Evolutionary conservation across 2,113 vertebrate genomes (phyloP).

Genomic region (Pseudolaguvia tuberculata): DNA sequence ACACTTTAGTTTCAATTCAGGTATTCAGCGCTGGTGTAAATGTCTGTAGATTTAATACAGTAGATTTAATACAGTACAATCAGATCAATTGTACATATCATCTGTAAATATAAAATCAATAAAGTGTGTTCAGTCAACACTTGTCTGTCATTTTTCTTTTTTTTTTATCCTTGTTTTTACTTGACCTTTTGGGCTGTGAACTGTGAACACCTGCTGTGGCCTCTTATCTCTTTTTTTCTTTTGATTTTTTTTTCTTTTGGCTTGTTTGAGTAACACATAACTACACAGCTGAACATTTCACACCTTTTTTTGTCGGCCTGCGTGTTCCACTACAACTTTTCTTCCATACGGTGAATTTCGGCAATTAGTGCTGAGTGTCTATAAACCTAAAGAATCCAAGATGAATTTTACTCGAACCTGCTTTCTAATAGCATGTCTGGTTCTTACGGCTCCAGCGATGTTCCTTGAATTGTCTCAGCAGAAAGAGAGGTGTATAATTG

Average conservation of each 20-base stretch:
- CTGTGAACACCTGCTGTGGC: constrained; percentile 5
- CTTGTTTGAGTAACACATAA: constrained; percentile 45
- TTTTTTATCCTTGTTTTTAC: constrained; percentile 16
- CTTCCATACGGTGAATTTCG: neutral
- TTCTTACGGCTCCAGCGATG: constrained; percentile 70
- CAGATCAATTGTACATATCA: constrained; percentile 36
- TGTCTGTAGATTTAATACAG: constrained; percentile 35
- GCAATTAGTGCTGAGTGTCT: neutral
- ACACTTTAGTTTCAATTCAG: neutral
- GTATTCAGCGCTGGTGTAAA: neutral
- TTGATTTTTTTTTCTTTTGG: constrained; percentile 50
- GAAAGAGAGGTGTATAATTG: constrained; percentile 86
- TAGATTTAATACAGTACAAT: constrained; percentile 29
- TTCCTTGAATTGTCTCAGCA: constrained; percentile 82
- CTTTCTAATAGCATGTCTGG: constrained; percentile 56
- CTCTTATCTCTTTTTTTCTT: constrained; percentile 42
- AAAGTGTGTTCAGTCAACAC: constrained; percentile 13
- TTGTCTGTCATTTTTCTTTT: neutral
- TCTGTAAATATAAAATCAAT: constrained; percentile 45
- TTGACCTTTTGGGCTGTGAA: constrained; percentile 53
- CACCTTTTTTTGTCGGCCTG: constrained; percentile 48
- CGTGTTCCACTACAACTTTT: neutral
- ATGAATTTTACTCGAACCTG: constrained; percentile 54
- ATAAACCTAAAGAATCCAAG: neutral
- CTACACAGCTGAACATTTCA: constrained; percentile 64